Evolutionary conservation across 2,888 invertebrate species (phyloP), one percentile per base, ranked within the genome.

Genomic region (Ophioninae sp.): DNA sequence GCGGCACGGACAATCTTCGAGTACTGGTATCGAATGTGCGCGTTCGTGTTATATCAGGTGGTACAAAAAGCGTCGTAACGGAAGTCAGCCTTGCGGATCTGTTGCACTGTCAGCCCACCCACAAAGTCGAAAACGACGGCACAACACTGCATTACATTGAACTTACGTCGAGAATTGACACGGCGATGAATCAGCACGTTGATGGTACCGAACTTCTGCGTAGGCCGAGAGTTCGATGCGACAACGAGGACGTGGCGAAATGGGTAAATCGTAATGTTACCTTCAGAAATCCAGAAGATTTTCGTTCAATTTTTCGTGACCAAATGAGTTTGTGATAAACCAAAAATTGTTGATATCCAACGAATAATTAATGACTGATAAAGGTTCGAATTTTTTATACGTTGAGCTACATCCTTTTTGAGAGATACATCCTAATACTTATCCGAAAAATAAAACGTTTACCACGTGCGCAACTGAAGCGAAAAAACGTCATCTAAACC

Each of bases 171-270:
- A 92, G 88, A 92, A 93, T 86, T 83, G 92, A 89, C 85, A 85
- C 82, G 86, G 90, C 81, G 87, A 92, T 89, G 88, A 93, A 86
- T 84, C 92, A 90, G 87, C 93, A 89, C 90, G 91, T 95, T 30
- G 94, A 93, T 21, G 93, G 94, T 20, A 91, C 94, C 0, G 94
- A 94, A 87, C 93, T 94, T 1, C 93, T 95, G 89, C 95, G 96
- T 88, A 94, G 96, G 86, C 97, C 97, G 61, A 95, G 96, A 92
- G 96, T 97, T 87, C 94, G 96, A 89, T 97, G 97, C 92, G 96
- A 97, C 93, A 95, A 94, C 85, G 95, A 94, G 81, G 95, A 95
- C 86, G 94, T 96, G 86, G 96, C 97, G 21, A 94, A 94, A 85
- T 95, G 95, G 93, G 95, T 96, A 86, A 87, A 89, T 85, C 7